These are phyloP conservation scores for Coregonus sp. DNA, from an alignment of 2,797 vertebrate species.

Conservation along the genomic window DNA sequence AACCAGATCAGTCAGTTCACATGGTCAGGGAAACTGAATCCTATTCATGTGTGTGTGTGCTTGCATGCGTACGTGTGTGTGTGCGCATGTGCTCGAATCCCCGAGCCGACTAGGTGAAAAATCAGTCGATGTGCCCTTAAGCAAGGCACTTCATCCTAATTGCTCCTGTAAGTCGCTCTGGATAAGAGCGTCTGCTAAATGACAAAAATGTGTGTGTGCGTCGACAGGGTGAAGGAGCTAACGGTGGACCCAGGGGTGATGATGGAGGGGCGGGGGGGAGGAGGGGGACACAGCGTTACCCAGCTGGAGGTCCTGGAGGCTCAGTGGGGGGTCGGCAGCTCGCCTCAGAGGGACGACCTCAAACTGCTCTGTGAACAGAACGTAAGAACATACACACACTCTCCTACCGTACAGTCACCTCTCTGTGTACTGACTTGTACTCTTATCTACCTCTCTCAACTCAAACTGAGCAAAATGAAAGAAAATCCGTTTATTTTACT, in stretches of 20 bases:
- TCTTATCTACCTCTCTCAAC: too few species aligned
- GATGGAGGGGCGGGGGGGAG: conserved; percentile 82
- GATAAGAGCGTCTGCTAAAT: background rate
- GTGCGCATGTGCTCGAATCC: background rate
- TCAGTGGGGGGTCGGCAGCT: conserved; percentile 95
- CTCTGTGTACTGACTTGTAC: conserved; percentile 67
- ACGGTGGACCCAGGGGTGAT: conserved; percentile 73
- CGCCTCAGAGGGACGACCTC: conserved; percentile 95
- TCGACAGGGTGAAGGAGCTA: conserved; percentile 88
- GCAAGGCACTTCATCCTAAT: too few species aligned
- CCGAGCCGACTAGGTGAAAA: too few species aligned
- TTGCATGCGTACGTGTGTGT: too few species aligned
- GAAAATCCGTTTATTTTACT: background rate
- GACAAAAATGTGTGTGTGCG: conserved; percentile 17
- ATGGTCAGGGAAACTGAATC: background rate
- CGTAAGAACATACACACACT: conserved; percentile 90
- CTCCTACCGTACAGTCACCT: conserved; percentile 93
- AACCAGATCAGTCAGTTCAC: background rate
- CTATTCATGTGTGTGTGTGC: background rate
- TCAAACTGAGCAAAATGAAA: background rate
- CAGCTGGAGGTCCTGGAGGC: conserved; percentile 94
- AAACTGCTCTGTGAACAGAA: conserved; percentile 99
- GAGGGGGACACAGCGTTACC: conserved; percentile 80
- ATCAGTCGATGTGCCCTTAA: background rate
- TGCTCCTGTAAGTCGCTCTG: too few species aligned